These are phyloP conservation scores for Hemibagrus guttatus DNA, from an alignment of 2,797 vertebrate genomes.

Conservation along the genomic window DNA sequence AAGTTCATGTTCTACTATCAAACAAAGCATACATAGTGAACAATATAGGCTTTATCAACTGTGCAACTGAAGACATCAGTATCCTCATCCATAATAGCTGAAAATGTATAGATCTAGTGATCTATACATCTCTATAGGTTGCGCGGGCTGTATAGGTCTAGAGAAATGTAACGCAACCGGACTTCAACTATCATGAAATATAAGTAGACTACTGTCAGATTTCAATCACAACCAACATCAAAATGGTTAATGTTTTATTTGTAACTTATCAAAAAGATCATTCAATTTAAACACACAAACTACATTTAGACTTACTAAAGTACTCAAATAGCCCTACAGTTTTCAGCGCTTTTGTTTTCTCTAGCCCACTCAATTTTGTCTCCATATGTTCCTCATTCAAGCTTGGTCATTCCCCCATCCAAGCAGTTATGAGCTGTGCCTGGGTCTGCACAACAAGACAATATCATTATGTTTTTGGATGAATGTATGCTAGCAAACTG, in stretches of 20 bases:
- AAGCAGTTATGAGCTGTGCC: slow-evolving; percentile 56
- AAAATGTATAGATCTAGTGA: background rate
- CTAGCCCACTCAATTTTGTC: slow-evolving; percentile 23
- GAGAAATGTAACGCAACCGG: background rate
- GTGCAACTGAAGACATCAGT: background rate
- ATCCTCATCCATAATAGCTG: background rate
- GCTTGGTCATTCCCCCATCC: slow-evolving; percentile 56
- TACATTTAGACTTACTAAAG: slow-evolving; percentile 13
- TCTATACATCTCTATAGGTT: too few relatives aligned
- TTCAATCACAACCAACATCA: background rate
- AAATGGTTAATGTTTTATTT: background rate
- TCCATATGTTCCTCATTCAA: slow-evolving; percentile 51
- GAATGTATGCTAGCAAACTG: slow-evolving; percentile 65
- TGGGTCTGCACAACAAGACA: slow-evolving; percentile 66
- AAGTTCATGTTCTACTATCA: background rate
- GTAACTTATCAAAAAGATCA: background rate
- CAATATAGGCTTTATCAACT: background rate
- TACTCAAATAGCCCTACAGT: background rate
- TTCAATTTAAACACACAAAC: background rate
- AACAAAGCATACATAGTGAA: background rate
- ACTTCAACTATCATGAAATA: background rate
- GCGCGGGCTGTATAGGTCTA: background rate
- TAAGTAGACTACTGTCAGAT: background rate
- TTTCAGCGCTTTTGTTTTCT: slow-evolving; percentile 18
- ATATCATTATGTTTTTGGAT: slow-evolving; percentile 72